Percentiles rank a stretch among this genome's conserved stretches.
phyloP scores from a whole-genome alignment of 2,797 vertebrate species.

The Eurystomus glaucurus region DNA sequence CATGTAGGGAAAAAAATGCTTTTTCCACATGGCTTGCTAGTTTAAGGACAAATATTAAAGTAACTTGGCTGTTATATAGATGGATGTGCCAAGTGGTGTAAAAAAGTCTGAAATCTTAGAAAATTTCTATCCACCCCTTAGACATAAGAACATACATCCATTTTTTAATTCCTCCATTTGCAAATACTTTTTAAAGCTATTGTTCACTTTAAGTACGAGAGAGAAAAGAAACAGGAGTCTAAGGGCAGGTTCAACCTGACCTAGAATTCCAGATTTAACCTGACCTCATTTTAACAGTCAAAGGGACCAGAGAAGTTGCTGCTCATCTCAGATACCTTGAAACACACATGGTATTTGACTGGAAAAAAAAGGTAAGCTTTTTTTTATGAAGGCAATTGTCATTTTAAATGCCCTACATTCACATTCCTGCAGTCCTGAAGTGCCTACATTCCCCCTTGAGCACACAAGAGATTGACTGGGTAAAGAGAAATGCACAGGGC shows the following conservation, averaged over 20 bases:
- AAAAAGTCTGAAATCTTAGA: not conserved
- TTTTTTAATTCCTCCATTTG: not conserved
- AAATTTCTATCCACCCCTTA: not conserved
- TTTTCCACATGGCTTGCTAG: not conserved
- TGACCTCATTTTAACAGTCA: not conserved
- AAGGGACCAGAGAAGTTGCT: not conserved
- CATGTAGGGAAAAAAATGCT: not conserved
- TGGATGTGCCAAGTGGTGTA: not conserved
- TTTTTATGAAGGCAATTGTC: not conserved
- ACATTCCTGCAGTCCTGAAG: not conserved
- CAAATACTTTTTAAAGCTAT: not conserved
- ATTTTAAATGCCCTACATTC: not conserved
- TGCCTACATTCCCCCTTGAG: not conserved
- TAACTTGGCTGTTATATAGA: not conserved
- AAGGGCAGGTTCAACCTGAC: not conserved
- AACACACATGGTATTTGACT: not conserved
- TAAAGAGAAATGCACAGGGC: fast-evolving
- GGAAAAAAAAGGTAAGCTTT: not conserved
- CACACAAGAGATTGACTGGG: fast-evolving
- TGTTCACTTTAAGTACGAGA: not conserved
- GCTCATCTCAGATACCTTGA: not conserved
- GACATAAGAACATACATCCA: not conserved
- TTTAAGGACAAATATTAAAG: not conserved
- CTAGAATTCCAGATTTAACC: not conserved
- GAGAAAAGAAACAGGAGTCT: not conserved